phyloP scores from a whole-genome alignment of 2,888 invertebrate genomes.

The Caenorhabditis sp. region DNA sequence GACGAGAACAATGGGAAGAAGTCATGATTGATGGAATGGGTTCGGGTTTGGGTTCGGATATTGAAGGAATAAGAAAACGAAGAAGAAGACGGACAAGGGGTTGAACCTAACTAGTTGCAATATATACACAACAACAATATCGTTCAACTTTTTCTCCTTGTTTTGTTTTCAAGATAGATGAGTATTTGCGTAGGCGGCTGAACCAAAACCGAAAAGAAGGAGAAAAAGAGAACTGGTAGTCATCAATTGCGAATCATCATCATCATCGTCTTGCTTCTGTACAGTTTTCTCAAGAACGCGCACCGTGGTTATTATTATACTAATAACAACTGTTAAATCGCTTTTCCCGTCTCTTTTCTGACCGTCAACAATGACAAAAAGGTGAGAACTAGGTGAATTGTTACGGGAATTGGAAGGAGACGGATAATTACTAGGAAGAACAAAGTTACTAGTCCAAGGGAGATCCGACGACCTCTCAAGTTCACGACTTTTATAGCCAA shows the following conservation, averaged over 20 bases:
- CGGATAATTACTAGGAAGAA: too few relatives aligned
- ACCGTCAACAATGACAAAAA: not conserved
- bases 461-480: too few relatives aligned
- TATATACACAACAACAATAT: not conserved
- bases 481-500: too few relatives aligned
- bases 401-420: not conserved
- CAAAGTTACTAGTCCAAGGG: too few relatives aligned
- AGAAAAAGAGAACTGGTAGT: conserved; percentile 20
- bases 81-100: not conserved
- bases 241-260: conserved; percentile 28
- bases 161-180: not conserved
- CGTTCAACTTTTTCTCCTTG: not conserved
- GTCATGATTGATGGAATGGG: conserved; percentile 34
- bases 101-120: not conserved
- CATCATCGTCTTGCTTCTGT: not conserved
- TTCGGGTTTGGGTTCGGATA: conserved; percentile 30
- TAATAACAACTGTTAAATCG: conserved; percentile 17
- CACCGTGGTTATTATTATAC: not conserved
- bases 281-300: conserved; percentile 26
- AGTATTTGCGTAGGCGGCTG: not conserved
- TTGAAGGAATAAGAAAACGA: not conserved
- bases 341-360: too few relatives aligned
- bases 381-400: conserved; percentile 28
- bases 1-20: conserved; percentile 23
- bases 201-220: not conserved